These are phyloP conservation scores for Acromyrmex heyeri DNA, from an alignment of 1,140 invertebrate genomes.

Conservation along the genomic window DNA sequence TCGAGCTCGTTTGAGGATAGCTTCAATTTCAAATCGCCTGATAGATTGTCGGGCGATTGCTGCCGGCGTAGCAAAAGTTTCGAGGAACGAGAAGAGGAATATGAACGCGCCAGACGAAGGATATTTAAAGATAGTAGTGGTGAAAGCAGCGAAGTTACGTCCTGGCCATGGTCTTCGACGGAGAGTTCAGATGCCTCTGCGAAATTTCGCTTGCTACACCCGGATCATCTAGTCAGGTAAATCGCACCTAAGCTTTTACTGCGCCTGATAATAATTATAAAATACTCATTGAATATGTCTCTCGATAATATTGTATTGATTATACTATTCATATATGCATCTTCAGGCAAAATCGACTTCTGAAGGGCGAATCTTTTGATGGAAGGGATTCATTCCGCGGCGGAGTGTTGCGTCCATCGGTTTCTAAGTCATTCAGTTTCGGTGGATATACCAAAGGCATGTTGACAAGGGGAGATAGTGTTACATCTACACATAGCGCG, in stretches of 20 bases:
- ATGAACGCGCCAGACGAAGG: conserved; percentile 92
- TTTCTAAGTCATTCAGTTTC: conserved; percentile 95
- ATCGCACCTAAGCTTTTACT: not conserved
- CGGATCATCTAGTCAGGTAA: conserved; percentile 81
- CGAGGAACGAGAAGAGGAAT: conserved; percentile 96
- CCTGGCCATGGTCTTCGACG: conserved; percentile 87
- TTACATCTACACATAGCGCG: conserved; percentile 86
- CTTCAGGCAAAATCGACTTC: conserved; percentile 83
- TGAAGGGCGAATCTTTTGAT: conserved; percentile 88
- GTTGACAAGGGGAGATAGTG: conserved; percentile 87
- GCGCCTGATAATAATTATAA: not conserved
- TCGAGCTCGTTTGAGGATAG: conserved; percentile 93
- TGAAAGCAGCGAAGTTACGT: conserved; percentile 81
- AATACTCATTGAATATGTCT: not conserved
- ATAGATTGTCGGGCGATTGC: conserved; percentile 89
- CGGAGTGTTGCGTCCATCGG: conserved; percentile 87
- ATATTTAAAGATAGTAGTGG: conserved; percentile 91
- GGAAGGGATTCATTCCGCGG: conserved; percentile 86
- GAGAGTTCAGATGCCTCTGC: conserved; percentile 83
- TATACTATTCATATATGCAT: not conserved
- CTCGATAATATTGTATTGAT: not conserved
- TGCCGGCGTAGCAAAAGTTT: conserved; percentile 94
- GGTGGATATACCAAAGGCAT: conserved; percentile 91
- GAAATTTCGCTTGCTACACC: conserved; percentile 82
- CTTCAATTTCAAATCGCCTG: conserved; percentile 88